phyloP scores from a whole-genome alignment of 2,888 invertebrate species.

The Clistopyga incitator region DNA sequence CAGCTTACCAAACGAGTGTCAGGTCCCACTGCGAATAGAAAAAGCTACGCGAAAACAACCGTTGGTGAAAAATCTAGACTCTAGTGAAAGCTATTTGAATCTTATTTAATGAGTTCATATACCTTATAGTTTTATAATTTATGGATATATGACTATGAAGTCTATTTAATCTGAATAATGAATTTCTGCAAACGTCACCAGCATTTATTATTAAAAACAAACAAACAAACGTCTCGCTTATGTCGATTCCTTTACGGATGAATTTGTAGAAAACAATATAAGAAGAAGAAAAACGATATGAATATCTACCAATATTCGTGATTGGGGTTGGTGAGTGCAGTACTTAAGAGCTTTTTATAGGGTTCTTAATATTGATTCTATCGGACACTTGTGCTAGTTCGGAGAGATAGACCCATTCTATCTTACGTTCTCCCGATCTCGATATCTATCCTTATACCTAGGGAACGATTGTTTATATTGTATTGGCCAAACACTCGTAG shows the following conservation, averaged over 20 bases:
- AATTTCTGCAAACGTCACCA: not conserved
- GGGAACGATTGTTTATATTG: slow-evolving; percentile 51
- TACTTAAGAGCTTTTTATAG: not conserved
- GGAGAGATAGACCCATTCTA: slow-evolving; percentile 14
- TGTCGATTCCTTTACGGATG: not conserved
- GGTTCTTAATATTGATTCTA: slow-evolving; percentile 19
- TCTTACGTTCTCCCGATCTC: slow-evolving; percentile 9
- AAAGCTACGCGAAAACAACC: too few species aligned
- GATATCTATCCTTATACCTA: slow-evolving; percentile 14
- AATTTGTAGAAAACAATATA: not conserved
- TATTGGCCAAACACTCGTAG: slow-evolving; percentile 50
- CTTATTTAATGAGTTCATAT: too few species aligned
- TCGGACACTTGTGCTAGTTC: not conserved
- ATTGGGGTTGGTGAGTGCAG: slow-evolving; percentile 1
- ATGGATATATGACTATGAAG: too few species aligned
- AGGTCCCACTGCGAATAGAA: too few species aligned
- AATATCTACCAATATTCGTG: not conserved
- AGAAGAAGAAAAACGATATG: not conserved
- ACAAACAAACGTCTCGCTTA: not conserved
- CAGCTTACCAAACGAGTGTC: too few species aligned
- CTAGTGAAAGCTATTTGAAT: too few species aligned
- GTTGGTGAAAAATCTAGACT: too few species aligned
- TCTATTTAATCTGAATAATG: too few species aligned
- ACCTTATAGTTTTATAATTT: too few species aligned
- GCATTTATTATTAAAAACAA: not conserved